phyloP scores from a whole-genome alignment of 2,888 invertebrate genomes.

The Alloscopus bannaensis region DNA sequence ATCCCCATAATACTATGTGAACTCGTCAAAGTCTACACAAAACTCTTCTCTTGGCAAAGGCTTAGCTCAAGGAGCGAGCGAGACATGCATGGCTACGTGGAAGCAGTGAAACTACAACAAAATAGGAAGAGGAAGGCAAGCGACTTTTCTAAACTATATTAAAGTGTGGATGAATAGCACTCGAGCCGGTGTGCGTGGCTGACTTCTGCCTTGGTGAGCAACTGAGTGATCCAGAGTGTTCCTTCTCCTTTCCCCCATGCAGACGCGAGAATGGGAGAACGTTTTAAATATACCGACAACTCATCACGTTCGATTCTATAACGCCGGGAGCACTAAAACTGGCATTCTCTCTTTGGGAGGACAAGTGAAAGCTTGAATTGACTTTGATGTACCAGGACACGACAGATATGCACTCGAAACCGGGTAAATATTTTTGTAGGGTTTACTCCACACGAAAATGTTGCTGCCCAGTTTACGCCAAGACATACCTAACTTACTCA shows the following conservation, averaged over 20 bases:
- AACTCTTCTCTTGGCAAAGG: not conserved
- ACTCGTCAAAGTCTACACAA: constrained; percentile 3
- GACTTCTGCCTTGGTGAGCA: constrained; percentile 15
- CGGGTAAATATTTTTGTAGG: constrained; percentile 12
- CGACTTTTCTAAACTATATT: not conserved
- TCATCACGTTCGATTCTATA: constrained; percentile 46
- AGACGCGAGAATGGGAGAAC: constrained; percentile 15
- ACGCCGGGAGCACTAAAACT: constrained; percentile 33
- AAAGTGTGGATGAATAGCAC: not conserved
- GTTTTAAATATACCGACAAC: constrained; percentile 51
- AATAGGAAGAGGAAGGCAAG: not conserved
- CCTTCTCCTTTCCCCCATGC: too few relatives aligned
- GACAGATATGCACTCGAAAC: not conserved
- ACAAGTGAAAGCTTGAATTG: not conserved
- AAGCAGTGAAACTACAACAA: not conserved
- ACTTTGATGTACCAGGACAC: constrained; percentile 28
- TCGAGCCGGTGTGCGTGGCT: not conserved
- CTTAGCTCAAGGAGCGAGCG: not conserved
- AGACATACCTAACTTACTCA: constrained; percentile 31
- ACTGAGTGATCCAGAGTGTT: not conserved
- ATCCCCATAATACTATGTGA: constrained; percentile 18
- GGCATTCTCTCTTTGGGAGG: not conserved
- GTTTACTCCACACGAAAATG: too few relatives aligned
- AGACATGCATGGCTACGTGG: not conserved
- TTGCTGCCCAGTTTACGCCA: constrained; percentile 16